Percentiles rank a stretch among this genome's conserved stretches.
phyloP scores from a whole-genome alignment of 2,797 vertebrate species.

The Neopelma chrysocephalum region DNA sequence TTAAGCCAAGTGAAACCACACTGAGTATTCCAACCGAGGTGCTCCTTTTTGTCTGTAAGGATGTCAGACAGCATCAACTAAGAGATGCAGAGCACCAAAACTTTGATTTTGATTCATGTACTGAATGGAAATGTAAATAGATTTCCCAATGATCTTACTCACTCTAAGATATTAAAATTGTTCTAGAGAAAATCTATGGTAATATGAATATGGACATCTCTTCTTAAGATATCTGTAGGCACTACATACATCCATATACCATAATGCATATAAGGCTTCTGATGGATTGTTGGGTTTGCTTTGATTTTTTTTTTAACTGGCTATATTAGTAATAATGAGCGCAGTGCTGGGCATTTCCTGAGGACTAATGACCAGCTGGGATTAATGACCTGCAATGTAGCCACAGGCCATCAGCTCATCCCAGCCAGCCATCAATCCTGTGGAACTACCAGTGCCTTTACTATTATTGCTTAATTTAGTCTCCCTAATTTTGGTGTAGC shows the following conservation, averaged over 20 bases:
- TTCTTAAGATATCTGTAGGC: neutral
- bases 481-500: slow-evolving; percentile 60
- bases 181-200: neutral
- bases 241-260: neutral
- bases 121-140: neutral
- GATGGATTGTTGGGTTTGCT: neutral
- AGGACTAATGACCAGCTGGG: slow-evolving; percentile 66
- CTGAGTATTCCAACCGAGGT: neutral
- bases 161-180: neutral
- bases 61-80: neutral
- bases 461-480: slow-evolving; percentile 75
- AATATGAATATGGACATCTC: neutral
- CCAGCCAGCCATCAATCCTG: slow-evolving; percentile 68
- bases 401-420: slow-evolving; percentile 69
- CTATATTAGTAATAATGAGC: slow-evolving; percentile 54
- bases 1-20: neutral
- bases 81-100: neutral
- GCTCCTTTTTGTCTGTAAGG: neutral
- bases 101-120: neutral
- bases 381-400: slow-evolving; percentile 70
- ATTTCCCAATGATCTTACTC: neutral
- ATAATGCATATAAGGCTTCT: neutral
- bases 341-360: slow-evolving; percentile 60
- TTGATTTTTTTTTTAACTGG: neutral
- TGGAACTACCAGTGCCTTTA: slow-evolving; percentile 55